phyloP scores from a whole-genome alignment of 2,797 vertebrate genomes.

The Takifugu ocellatus region DNA sequence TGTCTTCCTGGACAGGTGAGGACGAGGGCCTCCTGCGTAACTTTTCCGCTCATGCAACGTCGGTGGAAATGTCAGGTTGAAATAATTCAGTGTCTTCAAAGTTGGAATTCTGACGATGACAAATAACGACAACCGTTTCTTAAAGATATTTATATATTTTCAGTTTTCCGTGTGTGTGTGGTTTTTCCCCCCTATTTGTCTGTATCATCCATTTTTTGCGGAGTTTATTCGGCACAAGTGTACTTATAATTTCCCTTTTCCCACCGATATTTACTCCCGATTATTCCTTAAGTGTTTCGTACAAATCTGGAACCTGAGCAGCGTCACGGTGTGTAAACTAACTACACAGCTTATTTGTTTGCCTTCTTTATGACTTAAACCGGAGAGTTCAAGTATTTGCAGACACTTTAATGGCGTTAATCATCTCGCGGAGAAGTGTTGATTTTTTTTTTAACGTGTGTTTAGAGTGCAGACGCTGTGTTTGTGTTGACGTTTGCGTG shows the following conservation, averaged over 20 bases:
- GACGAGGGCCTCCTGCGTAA: conserved; percentile 36
- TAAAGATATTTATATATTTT: not conserved
- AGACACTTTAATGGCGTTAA: conserved; percentile 22
- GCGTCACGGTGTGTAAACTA: conserved; percentile 5
- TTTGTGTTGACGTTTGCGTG: conserved; percentile 12
- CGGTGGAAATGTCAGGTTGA: conserved; percentile 20
- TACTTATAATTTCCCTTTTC: conserved; percentile 44
- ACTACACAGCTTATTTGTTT: conserved; percentile 23
- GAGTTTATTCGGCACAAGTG: conserved; percentile 73
- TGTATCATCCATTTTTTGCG: conserved; percentile 46
- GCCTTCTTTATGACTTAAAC: conserved; percentile 13
- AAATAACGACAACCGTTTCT: not conserved
- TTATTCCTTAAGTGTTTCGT: conserved; percentile 28
- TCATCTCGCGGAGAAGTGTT: conserved; percentile 27
- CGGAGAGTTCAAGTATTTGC: conserved; percentile 17
- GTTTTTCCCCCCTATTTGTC: conserved; percentile 27
- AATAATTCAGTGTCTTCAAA: conserved; percentile 10
- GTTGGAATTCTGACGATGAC: conserved; percentile 17
- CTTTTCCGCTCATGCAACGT: not conserved
- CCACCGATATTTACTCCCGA: not conserved
- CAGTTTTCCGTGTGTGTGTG: conserved; percentile 9
- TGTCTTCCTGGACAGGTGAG: conserved; percentile 28
- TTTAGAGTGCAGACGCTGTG: conserved; percentile 16
- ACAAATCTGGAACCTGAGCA: conserved; percentile 9
- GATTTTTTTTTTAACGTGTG: conserved; percentile 6